Evolutionary conservation across 2,888 invertebrate genomes (phyloP), one percentile per base, ranked within the genome.

Genomic region (Orchesella flavescens): DNA sequence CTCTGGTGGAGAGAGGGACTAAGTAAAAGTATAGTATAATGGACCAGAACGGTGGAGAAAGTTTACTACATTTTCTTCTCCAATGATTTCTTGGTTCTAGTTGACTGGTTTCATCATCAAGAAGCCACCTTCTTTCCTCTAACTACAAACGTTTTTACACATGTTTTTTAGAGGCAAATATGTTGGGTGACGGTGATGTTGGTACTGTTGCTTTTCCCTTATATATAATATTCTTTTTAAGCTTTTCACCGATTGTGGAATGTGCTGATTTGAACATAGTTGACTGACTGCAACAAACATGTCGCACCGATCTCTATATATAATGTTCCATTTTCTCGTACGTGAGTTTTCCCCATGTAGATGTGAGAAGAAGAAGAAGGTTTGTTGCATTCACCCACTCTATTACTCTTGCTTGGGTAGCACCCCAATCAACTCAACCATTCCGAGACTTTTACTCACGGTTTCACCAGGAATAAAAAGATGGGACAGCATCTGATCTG

Each of bases 31-130:
- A 34, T 17, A 44, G 77, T 77, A 83, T 83, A 83, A 83, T 83
- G 83, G 83, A 83, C 77, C 83, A 83, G 83, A 83, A 80, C 85
- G 76, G 66, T 83, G 76, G 49, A 83, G 80, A 83, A 85, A 85
- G 83, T 85, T 83, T 83, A 75, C 68, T 79, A 69, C 85, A 85
- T 85, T 85, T 85, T 85, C 85, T 75, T 79, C 76, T 83, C 79
- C 76, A 83, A 83, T 85, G 85, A 85, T 75, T 85, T 76, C 83
- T 80, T 59, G 79, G 79, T 85, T 85, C 79, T 69, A 66, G 61
- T 80, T 82, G 83, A 83, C 85, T 85, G 83, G 75, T 83, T 85
- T 83, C 81, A 73, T 79, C 79, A 75, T 75, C 69, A 75, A 71
- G 71, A 82, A 82, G 46, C 43, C 69, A 66, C 73, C 74, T 73